Percentiles rank a stretch among this genome's conserved stretches.
Conservation (phyloP, 1,140 invertebrate species). For the Neodiprion lecontei region DNA sequence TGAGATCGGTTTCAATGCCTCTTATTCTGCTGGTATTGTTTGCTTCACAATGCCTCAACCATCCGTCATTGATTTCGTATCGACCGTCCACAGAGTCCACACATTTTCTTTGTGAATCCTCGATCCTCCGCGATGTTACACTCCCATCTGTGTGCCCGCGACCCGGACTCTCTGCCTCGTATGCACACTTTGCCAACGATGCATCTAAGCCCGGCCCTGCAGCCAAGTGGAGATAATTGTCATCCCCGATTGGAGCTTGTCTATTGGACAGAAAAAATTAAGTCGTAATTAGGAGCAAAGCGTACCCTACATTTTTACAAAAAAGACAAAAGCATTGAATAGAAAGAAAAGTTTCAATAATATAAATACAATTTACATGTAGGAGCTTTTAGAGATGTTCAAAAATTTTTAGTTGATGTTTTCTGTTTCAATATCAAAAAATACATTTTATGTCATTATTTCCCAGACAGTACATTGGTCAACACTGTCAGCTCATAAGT, state of each 20-base stretch:
- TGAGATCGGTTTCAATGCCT: slow-evolving; percentile 56
- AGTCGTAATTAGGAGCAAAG: not conserved
- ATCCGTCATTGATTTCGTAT: slow-evolving; percentile 52
- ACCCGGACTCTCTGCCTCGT: slow-evolving; percentile 42
- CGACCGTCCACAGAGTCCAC: slow-evolving; percentile 48
- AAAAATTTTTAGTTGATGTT: too few species aligned
- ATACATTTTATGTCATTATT: too few species aligned
- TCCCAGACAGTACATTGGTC: too few species aligned
- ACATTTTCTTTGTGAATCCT: slow-evolving; percentile 44
- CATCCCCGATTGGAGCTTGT: slow-evolving; percentile 87
- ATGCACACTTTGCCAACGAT: slow-evolving; percentile 48
- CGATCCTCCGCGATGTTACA: slow-evolving; percentile 41
- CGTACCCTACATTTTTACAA: slow-evolving; percentile 12
- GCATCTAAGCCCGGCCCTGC: slow-evolving; percentile 61
- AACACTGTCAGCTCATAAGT: too few species aligned
- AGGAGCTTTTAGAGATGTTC: too few species aligned
- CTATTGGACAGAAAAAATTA: slow-evolving; percentile 59
- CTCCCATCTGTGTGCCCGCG: slow-evolving; percentile 9
- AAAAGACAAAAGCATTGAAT: slow-evolving; percentile 7
- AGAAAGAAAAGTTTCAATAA: too few species aligned
- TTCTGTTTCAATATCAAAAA: too few species aligned
- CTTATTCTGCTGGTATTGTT: slow-evolving; percentile 42
- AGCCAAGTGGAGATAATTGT: slow-evolving; percentile 79
- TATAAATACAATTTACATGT: too few species aligned
- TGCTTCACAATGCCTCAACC: slow-evolving; percentile 45